Evolutionary conservation across 2,888 invertebrate genomes (phyloP), one percentile per base, ranked within the genome.

Genomic region (Amphipoea lucens): DNA sequence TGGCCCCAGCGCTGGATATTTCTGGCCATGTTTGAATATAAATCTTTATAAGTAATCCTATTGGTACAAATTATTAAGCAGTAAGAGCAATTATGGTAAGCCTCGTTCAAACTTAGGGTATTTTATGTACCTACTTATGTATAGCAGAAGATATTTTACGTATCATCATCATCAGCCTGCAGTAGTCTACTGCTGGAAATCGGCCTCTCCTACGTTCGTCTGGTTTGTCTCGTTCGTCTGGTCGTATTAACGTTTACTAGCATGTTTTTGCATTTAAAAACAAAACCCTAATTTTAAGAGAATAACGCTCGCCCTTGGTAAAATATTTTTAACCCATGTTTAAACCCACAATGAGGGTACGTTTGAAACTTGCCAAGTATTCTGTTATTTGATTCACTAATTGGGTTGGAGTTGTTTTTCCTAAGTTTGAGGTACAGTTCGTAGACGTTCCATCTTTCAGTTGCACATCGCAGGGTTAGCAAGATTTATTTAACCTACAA

Each of bases 381-480:
- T 84, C 85, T 85, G 78, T 88, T 89, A 90, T 90, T 90, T 77
- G 85, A 88, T 89, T 89, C 84, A 78, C 85, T 93, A 92, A 92
- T 93, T 92, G 90, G 89, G 88, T 87, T 81, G 62, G 63, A 82
- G 88, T 75, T 90, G 89, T 92, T 92, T 90, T 92, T 91, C 67
- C 81, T 77, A 89, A 92, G 89, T 91, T 92, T 74, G 78, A 72
- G 78, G 75, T 78, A 54, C 76, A 88, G 89, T 91, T 90, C 57
- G 74, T 78, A 90, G 86, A 90, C 82, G 84, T 91, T 89, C 82
- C 89, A 82, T 89, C 84, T 84, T 83, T 78, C 78, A 87, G 79
- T 72, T 67, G 77, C 85, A 81, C 84, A 83, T 88, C 86, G 74
- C 76, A 87, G n/a, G n/a, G 62, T 70, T 82, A 76, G 73, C 86